Conservation (phyloP, 2,797 vertebrate species). For the Cheracebus regulus region DNA sequence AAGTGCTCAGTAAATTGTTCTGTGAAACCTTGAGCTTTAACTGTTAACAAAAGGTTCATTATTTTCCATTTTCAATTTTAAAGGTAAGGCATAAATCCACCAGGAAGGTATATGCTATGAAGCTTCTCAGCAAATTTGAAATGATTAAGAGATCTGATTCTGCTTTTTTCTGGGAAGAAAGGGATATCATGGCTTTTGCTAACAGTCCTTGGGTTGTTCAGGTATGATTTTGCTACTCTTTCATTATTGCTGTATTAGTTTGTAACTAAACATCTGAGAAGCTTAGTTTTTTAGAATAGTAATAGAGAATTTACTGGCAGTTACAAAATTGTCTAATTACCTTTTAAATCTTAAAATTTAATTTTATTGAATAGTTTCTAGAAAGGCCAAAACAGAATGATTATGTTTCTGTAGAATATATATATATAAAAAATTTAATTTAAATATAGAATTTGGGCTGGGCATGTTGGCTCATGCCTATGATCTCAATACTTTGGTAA, state of each 20-base stretch:
- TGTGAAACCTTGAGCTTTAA: conserved; percentile 7
- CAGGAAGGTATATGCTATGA: conserved; percentile 97
- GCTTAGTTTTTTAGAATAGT: conserved; percentile 33
- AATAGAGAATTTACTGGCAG: conserved; percentile 9
- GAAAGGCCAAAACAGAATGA: conserved; percentile 26
- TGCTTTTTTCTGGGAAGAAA: conserved; percentile 99
- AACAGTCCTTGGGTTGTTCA: conserved; percentile 99
- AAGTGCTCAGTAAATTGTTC: conserved; percentile 46
- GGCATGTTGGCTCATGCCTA: not conserved
- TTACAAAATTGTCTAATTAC: conserved; percentile 5
- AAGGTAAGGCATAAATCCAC: conserved; percentile 98
- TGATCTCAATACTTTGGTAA: not conserved
- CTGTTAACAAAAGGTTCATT: conserved; percentile 13
- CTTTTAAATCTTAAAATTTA: conserved; percentile 62
- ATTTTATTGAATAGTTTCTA: conserved; percentile 51
- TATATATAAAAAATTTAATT: conserved; percentile 18
- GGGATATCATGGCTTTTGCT: conserved; percentile 99
- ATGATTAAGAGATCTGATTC: conserved; percentile 99
- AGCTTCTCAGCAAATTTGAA: conserved; percentile 99
- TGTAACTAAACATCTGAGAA: conserved; percentile 41
- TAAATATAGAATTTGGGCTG: not conserved
- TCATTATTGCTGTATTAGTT: not conserved
- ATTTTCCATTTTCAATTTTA: conserved; percentile 62
- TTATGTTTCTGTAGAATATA: conserved; percentile 20
- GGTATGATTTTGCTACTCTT: conserved; percentile 84